Evolutionary conservation across 2,888 invertebrate species (phyloP).

Genomic region (Tanypteryx hageni): DNA sequence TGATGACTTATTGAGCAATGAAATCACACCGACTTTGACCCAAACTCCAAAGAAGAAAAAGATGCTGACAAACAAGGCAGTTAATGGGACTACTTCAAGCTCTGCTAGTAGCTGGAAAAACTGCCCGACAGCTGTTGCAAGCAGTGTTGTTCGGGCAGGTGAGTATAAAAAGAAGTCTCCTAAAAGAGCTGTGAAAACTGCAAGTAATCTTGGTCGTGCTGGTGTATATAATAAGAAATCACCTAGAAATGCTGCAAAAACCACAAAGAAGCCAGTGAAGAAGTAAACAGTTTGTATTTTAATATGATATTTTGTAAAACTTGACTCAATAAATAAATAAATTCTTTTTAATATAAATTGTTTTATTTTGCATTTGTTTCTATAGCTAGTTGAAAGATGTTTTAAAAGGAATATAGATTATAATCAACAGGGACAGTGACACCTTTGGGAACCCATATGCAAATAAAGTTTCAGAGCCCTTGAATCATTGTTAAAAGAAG

Average conservation of each 20-base stretch:
- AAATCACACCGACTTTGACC: neutral
- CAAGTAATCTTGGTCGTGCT: constrained; percentile 6
- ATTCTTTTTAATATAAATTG: too few relatives aligned
- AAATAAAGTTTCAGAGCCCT: too few relatives aligned
- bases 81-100: neutral
- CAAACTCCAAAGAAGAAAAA: neutral
- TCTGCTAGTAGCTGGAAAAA: constrained; percentile 25
- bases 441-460: too few relatives aligned
- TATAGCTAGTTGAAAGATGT: too few relatives aligned
- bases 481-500: too few relatives aligned
- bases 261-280: neutral
- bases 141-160: constrained; percentile 30
- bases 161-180: constrained; percentile 11
- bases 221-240: constrained; percentile 13
- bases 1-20: neutral
- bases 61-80: neutral
- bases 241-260: neutral
- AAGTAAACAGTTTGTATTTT: neutral
- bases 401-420: too few relatives aligned
- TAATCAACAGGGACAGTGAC: too few relatives aligned
- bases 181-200: neutral
- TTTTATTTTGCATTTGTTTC: too few relatives aligned
- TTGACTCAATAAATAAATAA: too few relatives aligned
- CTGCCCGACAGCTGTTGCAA: constrained; percentile 7
- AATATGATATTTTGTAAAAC: neutral